These are phyloP conservation scores for Drosophila willistoni DNA, from an alignment of 1,140 invertebrate species.

Conservation along the genomic window DNA sequence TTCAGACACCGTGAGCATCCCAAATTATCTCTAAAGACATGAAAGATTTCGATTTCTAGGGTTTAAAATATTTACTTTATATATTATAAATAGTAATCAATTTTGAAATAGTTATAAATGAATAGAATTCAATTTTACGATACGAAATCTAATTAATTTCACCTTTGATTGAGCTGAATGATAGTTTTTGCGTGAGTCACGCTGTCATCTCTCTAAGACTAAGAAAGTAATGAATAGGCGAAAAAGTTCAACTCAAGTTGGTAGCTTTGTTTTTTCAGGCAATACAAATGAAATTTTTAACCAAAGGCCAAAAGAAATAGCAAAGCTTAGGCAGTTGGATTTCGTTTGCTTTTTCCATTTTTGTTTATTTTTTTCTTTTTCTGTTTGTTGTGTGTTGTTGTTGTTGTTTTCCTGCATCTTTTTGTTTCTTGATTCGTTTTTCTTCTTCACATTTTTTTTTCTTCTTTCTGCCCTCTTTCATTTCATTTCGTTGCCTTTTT, in stretches of 20 bases:
- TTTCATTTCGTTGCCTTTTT: constrained; percentile 60
- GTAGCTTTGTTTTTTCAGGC: constrained; percentile 42
- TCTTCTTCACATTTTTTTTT: neutral
- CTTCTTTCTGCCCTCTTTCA: neutral
- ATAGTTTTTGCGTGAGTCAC: neutral
- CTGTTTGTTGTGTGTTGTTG: neutral
- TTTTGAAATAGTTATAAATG: too few species aligned
- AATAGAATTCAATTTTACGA: too few species aligned
- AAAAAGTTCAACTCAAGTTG: constrained; percentile 42
- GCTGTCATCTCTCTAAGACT: neutral
- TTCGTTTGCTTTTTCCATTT: constrained; percentile 7
- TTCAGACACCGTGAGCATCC: too few species aligned
- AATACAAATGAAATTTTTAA: constrained; percentile 70
- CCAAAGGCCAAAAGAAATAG: constrained; percentile 9
- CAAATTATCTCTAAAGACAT: too few species aligned
- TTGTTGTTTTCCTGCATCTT: neutral
- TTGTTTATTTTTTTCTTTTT: neutral
- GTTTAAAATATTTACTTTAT: too few species aligned
- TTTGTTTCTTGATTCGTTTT: constrained; percentile 9
- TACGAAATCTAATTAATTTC: too few species aligned
- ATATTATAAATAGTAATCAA: too few species aligned
- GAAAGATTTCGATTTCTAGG: too few species aligned
- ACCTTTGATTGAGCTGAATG: neutral
- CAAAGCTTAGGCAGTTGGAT: constrained; percentile 18
- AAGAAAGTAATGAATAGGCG: constrained; percentile 8